Percentiles rank a stretch among this genome's conserved stretches.
These are phyloP conservation scores for Pararge aegeria DNA, from an alignment of 1,140 invertebrate genomes.

Conservation along the genomic window DNA sequence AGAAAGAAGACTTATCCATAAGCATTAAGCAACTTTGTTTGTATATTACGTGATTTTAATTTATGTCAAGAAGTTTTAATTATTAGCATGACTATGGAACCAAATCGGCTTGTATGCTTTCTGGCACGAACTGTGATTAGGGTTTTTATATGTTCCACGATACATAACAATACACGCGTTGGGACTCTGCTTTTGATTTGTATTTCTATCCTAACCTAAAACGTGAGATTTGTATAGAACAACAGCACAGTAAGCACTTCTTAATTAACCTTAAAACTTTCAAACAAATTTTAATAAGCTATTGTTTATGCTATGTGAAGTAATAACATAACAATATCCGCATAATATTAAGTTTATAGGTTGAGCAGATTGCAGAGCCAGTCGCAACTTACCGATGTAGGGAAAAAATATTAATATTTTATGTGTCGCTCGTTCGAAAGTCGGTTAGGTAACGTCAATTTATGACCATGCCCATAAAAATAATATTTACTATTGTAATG, in stretches of 20 bases:
- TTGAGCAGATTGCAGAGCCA: slow-evolving; percentile 16
- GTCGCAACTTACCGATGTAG: slow-evolving; percentile 12
- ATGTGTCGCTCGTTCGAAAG: slow-evolving; percentile 16
- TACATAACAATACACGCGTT: no score
- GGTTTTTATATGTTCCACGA: no score
- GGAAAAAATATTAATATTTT: slow-evolving; percentile 18
- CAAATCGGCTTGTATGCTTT: no score
- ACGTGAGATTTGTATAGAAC: not conserved
- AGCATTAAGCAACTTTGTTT: no score
- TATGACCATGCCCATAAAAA: not conserved
- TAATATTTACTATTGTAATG: slow-evolving; percentile 4
- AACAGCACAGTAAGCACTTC: not conserved
- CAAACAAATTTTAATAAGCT: slow-evolving; percentile 12
- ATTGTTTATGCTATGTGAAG: slow-evolving; percentile 11
- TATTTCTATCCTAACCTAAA: not conserved
- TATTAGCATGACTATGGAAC: no score
- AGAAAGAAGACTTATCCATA: no score
- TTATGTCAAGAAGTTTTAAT: no score
- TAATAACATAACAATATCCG: slow-evolving; percentile 22
- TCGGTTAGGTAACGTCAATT: slow-evolving; percentile 16
- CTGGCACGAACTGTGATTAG: no score
- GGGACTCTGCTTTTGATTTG: no score
- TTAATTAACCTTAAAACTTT: not conserved
- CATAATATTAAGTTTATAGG: slow-evolving; percentile 21
- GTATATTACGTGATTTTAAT: no score